Percentiles rank a stretch among this genome's conserved stretches.
These are phyloP conservation scores for Eristalis pertinax DNA, from an alignment of 2,888 invertebrate species.

Conservation along the genomic window DNA sequence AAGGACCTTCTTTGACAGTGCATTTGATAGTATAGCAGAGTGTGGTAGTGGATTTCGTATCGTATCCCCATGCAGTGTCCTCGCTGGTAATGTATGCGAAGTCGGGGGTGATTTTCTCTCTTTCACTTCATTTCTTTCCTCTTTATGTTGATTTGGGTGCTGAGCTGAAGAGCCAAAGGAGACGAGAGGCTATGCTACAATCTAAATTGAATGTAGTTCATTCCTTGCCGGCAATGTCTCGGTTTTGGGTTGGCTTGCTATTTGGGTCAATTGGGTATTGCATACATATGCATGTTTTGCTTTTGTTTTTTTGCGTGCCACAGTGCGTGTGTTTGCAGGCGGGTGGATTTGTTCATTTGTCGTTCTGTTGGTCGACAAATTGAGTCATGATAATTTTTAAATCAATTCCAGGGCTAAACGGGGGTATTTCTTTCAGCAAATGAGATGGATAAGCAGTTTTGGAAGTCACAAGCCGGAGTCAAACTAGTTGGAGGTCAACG, in stretches of 20 bases:
- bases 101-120: slow-evolving; percentile 52
- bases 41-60: not conserved
- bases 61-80: slow-evolving; percentile 39
- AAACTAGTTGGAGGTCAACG: not conserved
- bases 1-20: slow-evolving; percentile 52
- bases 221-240: slow-evolving; percentile 44
- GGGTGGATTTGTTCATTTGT: not conserved
- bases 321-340: not conserved
- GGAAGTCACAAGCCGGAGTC: not conserved
- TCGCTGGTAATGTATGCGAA: slow-evolving; percentile 41
- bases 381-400: slow-evolving; percentile 27
- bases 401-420: slow-evolving; percentile 1
- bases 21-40: slow-evolving; percentile 44
- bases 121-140: slow-evolving; percentile 61
- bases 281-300: slow-evolving; percentile 32
- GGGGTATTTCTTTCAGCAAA: not conserved
- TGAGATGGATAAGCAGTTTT: not conserved
- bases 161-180: slow-evolving; percentile 9
- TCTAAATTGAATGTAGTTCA: slow-evolving; percentile 68
- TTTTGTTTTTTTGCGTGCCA: not conserved
- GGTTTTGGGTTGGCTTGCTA: slow-evolving; percentile 48
- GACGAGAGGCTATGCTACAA: slow-evolving; percentile 11
- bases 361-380: not conserved
- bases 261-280: slow-evolving; percentile 70
- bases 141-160: slow-evolving; percentile 46